Conservation (phyloP, 2,113 vertebrate species). For the Dolichotis patagonum region DNA sequence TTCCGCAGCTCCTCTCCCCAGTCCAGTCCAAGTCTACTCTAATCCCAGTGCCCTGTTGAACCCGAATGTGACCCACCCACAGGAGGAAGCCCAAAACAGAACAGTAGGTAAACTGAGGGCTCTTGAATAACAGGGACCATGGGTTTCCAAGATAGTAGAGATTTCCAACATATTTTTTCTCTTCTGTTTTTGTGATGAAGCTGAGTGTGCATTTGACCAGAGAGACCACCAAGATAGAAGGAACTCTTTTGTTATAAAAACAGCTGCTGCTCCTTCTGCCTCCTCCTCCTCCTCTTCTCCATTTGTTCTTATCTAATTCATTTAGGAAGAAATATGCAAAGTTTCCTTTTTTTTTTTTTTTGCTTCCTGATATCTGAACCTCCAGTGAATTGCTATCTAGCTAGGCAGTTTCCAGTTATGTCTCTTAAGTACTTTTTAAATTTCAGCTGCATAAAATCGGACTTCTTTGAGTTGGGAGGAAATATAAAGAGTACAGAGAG, state of each 20-base stretch:
- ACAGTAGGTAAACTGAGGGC: neutral
- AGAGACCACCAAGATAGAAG: neutral
- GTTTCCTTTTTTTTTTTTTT: neutral
- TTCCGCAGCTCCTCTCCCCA: neutral
- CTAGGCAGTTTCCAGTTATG: neutral
- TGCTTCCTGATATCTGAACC: neutral
- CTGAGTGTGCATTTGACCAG: neutral
- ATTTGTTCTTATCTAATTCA: conserved; percentile 24
- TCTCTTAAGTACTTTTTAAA: conserved; percentile 29
- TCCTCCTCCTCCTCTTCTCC: neutral
- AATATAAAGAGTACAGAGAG: neutral
- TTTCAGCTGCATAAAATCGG: conserved; percentile 24
- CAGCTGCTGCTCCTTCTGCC: neutral
- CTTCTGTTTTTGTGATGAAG: neutral
- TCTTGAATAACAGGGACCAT: neutral
- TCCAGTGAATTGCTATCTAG: neutral
- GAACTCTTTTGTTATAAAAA: neutral
- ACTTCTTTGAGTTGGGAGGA: neutral
- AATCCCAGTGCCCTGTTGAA: neutral
- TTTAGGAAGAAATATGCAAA: neutral
- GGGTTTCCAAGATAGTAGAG: neutral
- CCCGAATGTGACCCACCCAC: neutral
- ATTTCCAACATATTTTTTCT: neutral
- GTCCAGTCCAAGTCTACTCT: neutral
- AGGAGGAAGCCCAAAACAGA: neutral